Conservation (phyloP, 2,888 invertebrate genomes). For the Spodoptera picta region DNA sequence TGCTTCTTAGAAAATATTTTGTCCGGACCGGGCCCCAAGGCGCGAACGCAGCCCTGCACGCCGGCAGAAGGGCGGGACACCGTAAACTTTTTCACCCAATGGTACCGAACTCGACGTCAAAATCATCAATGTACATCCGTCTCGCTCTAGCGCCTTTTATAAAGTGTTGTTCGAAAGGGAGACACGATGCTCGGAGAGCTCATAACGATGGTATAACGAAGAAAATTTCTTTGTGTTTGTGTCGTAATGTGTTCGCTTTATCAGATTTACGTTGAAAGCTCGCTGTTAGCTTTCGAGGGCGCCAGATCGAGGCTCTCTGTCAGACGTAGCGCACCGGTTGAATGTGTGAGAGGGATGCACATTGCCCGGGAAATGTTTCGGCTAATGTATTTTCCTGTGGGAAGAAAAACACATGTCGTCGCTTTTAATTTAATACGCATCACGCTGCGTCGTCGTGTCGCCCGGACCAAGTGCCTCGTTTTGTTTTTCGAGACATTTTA, state of each 20-base stretch:
- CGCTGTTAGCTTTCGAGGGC: conserved; percentile 84
- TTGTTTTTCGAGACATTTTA: conserved; percentile 54
- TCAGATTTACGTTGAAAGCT: conserved; percentile 88
- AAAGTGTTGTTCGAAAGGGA: conserved; percentile 59
- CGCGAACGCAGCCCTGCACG: conserved; percentile 82
- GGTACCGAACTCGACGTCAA: conserved; percentile 61
- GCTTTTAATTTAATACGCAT: conserved; percentile 88
- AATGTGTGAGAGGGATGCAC: conserved; percentile 67
- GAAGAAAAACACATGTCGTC: conserved; percentile 88
- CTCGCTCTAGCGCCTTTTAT: conserved; percentile 64
- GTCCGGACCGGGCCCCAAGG: conserved; percentile 71
- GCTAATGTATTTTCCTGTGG: conserved; percentile 88
- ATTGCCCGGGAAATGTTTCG: conserved; percentile 81
- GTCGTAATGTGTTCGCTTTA: conserved; percentile 86
- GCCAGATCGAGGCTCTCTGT: conserved; percentile 72
- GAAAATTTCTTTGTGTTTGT: conserved; percentile 86
- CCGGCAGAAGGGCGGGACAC: conserved; percentile 80
- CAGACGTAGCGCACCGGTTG: conserved; percentile 34
- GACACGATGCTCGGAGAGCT: conserved; percentile 56
- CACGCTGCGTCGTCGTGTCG: conserved; percentile 83
- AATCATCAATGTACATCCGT: conserved; percentile 53
- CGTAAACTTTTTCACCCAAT: conserved; percentile 84
- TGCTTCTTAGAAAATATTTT: conserved; percentile 84
- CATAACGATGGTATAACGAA: conserved; percentile 71
- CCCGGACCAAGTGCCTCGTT: conserved; percentile 58